phyloP scores from a whole-genome alignment of 2,113 vertebrate genomes.

The Tichodroma muraria region DNA sequence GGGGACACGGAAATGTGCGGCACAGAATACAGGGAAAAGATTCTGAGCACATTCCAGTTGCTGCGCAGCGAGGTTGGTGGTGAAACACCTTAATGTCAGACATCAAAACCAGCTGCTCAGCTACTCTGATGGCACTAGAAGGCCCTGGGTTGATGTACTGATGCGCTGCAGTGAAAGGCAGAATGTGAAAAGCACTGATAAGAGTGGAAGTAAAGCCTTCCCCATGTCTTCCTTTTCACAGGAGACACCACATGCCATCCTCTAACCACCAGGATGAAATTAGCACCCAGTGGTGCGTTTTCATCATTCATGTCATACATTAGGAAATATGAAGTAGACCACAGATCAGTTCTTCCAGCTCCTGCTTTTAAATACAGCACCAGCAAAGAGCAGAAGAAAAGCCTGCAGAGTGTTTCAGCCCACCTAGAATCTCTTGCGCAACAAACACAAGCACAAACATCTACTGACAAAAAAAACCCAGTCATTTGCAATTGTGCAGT shows the following conservation, averaged over 20 bases:
- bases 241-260: neutral
- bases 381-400: neutral
- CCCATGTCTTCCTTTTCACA: neutral
- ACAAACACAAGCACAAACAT: neutral
- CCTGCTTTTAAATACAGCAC: neutral
- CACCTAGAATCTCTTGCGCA: neutral
- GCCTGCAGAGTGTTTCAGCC: neutral
- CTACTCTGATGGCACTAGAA: neutral
- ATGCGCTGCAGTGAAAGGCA: neutral
- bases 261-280: neutral
- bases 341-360: neutral
- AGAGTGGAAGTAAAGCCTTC: neutral
- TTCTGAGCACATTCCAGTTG: neutral
- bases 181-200: neutral
- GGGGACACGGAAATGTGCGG: neutral
- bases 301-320: neutral
- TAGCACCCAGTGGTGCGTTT: neutral
- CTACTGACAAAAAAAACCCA: neutral
- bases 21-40: neutral
- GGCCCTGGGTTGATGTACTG: neutral
- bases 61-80: neutral
- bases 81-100: neutral
- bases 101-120: neutral
- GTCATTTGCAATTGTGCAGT: neutral
- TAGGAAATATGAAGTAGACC: rapidly evolving